A percentile compares a stretch with the other conserved stretches of the same genome.
Evolutionary conservation across 2,797 vertebrate genomes (phyloP).

Genomic region (Schizopygopsis pylzovi): DNA sequence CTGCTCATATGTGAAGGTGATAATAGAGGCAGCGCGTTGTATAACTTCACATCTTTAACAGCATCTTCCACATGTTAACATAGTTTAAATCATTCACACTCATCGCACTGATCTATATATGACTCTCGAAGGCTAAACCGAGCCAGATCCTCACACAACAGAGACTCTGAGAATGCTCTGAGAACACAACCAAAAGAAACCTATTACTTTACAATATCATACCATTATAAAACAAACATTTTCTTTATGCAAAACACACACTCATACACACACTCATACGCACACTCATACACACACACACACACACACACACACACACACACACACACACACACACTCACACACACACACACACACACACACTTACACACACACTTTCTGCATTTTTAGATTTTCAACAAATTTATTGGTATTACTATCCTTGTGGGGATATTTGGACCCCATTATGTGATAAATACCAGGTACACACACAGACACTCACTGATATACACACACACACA

Average conservation of each 20-base stretch:
- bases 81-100: conserved; percentile 51
- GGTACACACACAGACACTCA: too few relatives aligned
- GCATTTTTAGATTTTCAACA: too few relatives aligned
- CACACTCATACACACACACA: background rate
- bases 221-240: background rate
- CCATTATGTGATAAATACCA: too few relatives aligned
- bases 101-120: background rate
- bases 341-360: background rate
- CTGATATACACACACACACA: background rate
- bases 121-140: background rate
- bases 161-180: background rate
- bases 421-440: too few relatives aligned
- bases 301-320: background rate
- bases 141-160: background rate
- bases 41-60: conserved; percentile 18
- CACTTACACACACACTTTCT: background rate
- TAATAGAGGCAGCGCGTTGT: conserved; percentile 71
- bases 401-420: too few relatives aligned
- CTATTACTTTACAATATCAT: background rate
- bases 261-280: background rate
- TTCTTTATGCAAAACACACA: background rate
- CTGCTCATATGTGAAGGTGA: conserved; percentile 68
- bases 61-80: background rate
- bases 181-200: background rate
- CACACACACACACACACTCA: background rate